phyloP scores from a whole-genome alignment of 2,113 vertebrate genomes.

The Hyla sarda region DNA sequence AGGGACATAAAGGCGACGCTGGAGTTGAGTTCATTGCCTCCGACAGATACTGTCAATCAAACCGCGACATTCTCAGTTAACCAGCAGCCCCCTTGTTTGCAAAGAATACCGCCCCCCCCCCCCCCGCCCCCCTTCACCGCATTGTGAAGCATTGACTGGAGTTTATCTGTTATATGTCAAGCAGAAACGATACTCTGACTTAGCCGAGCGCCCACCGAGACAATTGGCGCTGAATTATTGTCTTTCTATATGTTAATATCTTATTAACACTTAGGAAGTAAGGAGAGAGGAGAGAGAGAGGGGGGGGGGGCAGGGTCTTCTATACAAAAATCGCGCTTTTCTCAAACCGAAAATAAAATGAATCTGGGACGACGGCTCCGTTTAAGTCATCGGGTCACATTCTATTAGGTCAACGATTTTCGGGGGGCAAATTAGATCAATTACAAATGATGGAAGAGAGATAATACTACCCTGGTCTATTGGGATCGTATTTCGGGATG shows the following conservation, averaged over 20 bases:
- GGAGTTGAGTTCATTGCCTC: slow-evolving; percentile 88
- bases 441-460: not conserved
- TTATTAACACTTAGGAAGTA: slow-evolving; percentile 13
- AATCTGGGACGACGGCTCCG: not conserved
- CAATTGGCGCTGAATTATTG: slow-evolving; percentile 33
- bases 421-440: not conserved
- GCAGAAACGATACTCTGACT: slow-evolving; percentile 60
- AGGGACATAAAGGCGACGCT: slow-evolving; percentile 83
- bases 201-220: slow-evolving; percentile 34
- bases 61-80: slow-evolving; percentile 70
- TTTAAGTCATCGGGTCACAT: not conserved
- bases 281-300: too few relatives aligned
- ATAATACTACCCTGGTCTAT: not conserved
- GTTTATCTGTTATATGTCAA: slow-evolving; percentile 71
- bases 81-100: slow-evolving; percentile 71
- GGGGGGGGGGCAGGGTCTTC: not conserved
- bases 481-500: too few relatives aligned
- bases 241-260: slow-evolving; percentile 40
- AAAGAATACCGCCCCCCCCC: slow-evolving; percentile 67
- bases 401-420: not conserved
- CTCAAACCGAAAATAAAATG: not conserved
- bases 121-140: slow-evolving; percentile 31
- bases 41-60: slow-evolving; percentile 90
- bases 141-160: slow-evolving; percentile 70
- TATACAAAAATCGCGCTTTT: not conserved